These are phyloP conservation scores for Corbicula japonica DNA, from an alignment of 2,888 invertebrate species.

Conservation along the genomic window DNA sequence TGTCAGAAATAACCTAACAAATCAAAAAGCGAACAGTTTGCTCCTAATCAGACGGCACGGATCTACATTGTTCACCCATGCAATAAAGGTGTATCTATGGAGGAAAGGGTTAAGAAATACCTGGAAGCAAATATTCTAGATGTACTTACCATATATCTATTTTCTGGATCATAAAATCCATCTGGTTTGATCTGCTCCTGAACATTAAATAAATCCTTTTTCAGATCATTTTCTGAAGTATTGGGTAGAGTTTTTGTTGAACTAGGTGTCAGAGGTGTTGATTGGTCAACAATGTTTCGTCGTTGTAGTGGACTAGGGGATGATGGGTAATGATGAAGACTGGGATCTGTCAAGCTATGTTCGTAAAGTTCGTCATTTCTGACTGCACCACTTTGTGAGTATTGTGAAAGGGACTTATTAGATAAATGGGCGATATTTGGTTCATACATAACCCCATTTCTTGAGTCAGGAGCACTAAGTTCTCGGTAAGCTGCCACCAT, in stretches of 20 bases:
- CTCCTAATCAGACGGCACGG: too few relatives aligned
- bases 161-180: constrained; percentile 51
- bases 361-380: constrained; percentile 67
- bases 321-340: constrained; percentile 55
- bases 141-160: constrained; percentile 62
- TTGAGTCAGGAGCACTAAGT: constrained; percentile 41
- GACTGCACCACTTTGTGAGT: constrained; percentile 42
- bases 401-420: constrained; percentile 37
- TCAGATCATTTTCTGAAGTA: constrained; percentile 51
- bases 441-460: constrained; percentile 64
- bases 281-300: constrained; percentile 76
- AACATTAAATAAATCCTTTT: constrained; percentile 60
- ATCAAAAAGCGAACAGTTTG: too few relatives aligned
- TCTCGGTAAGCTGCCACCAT: constrained; percentile 55
- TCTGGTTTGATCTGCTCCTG: constrained; percentile 40
- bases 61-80: too few relatives aligned
- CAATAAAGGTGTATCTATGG: too few relatives aligned
- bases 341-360: constrained; percentile 46
- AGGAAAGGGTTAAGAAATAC: too few relatives aligned
- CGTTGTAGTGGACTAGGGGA: constrained; percentile 74
- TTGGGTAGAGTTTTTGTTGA: constrained; percentile 8
- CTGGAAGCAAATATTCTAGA: not conserved
- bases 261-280: constrained; percentile 72
- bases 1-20: too few relatives aligned
- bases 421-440: constrained; percentile 52